These are phyloP conservation scores for Harpegnathos saltator DNA, from an alignment of 1,140 invertebrate species.

Conservation along the genomic window DNA sequence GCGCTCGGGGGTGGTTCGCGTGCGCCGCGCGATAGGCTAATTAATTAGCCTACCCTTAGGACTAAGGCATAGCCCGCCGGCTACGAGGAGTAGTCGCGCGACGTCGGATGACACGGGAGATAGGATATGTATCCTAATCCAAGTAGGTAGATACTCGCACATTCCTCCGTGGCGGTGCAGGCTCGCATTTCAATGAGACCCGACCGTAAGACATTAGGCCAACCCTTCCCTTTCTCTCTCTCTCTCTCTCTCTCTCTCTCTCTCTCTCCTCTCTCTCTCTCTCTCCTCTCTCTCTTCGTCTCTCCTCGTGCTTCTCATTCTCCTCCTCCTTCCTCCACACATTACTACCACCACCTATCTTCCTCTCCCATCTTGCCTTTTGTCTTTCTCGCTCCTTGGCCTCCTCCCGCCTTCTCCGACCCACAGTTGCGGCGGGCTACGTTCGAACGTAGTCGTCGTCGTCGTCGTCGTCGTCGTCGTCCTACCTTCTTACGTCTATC, in stretches of 20 bases:
- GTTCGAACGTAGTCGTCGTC: conserved; percentile 8
- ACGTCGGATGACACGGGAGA: conserved; percentile 71
- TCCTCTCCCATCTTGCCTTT: conserved; percentile 45
- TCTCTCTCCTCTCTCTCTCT: no score
- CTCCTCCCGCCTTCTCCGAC: conserved; percentile 46
- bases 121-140: conserved; percentile 74
- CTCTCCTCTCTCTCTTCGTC: no score
- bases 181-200: conserved; percentile 74
- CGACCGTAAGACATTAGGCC: conserved; percentile 61
- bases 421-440: conserved; percentile 18
- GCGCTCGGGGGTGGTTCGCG: conserved; percentile 60
- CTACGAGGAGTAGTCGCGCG: conserved; percentile 61
- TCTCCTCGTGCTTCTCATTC: neutral
- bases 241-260: no score
- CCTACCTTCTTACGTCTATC: conserved; percentile 57
- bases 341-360: conserved; percentile 38
- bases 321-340: neutral
- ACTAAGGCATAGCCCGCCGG: conserved; percentile 63
- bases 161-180: conserved; percentile 38
- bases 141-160: conserved; percentile 59
- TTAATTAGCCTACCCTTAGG: conserved; percentile 66
- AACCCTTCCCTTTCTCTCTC: no score
- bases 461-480: neutral
- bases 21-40: conserved; percentile 71
- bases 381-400: conserved; percentile 42